Evolutionary conservation across 2,888 invertebrate species (phyloP).

Genomic region (Polyommatus iphigenia): DNA sequence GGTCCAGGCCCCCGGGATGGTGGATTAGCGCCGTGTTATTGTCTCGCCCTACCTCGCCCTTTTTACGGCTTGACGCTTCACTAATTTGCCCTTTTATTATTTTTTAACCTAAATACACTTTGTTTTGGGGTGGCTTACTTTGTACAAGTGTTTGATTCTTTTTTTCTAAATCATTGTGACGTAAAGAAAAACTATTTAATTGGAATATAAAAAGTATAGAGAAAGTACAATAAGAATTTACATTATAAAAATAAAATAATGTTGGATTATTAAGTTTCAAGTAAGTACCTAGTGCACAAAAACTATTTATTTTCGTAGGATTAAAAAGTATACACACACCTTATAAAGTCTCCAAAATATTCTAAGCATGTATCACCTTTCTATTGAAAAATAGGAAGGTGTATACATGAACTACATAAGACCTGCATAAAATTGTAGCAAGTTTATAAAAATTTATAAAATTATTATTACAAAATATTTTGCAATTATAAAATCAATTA

Average conservation of each 20-base stretch:
- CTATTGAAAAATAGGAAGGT: no score
- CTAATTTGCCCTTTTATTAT: slow-evolving; percentile 27
- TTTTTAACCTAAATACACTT: slow-evolving; percentile 29
- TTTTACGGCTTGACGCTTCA: slow-evolving; percentile 27
- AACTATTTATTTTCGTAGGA: no score
- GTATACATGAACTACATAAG: no score
- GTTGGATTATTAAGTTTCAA: no score
- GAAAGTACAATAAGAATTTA: no score
- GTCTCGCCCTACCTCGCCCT: slow-evolving; percentile 19
- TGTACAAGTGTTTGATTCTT: slow-evolving; percentile 1
- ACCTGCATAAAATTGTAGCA: no score
- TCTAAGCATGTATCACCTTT: no score
- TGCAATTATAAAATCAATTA: background rate
- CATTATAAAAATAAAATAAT: no score
- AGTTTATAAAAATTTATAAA: background rate
- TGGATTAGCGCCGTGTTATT: slow-evolving; percentile 21
- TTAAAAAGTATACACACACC: no score
- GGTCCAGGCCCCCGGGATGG: slow-evolving; percentile 13
- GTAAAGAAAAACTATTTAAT: background rate
- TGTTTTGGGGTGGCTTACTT: slow-evolving; percentile 18
- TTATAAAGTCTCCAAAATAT: no score
- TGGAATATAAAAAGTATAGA: background rate
- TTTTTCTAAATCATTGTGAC: background rate
- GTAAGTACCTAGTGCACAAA: no score
- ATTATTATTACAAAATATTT: background rate